Conservation (phyloP, 2,797 vertebrate genomes). For the Myotis myotis region DNA sequence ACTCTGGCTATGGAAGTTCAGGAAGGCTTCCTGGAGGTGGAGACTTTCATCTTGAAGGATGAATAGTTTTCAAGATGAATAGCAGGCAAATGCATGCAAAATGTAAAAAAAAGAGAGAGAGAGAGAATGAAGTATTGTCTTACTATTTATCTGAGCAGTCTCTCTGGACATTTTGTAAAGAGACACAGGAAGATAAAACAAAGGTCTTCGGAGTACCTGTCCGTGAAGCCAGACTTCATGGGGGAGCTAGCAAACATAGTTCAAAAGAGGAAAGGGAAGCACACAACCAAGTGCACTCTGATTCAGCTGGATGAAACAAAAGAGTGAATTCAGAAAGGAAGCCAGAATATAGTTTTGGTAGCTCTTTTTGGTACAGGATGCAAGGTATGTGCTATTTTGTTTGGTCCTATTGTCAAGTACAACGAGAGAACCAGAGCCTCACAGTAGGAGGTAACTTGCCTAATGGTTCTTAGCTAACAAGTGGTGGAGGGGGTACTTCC, state of each 20-base stretch:
- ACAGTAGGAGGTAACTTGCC: background rate
- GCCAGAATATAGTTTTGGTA: conserved; percentile 36
- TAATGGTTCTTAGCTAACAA: background rate
- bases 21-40: background rate
- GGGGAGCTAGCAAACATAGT: background rate
- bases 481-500: background rate
- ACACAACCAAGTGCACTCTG: background rate
- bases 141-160: background rate
- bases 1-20: background rate
- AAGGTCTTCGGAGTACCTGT: background rate
- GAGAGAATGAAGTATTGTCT: background rate
- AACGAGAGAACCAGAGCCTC: background rate
- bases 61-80: background rate
- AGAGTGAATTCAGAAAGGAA: conserved; percentile 31
- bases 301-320: background rate
- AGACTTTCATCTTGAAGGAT: conserved; percentile 19
- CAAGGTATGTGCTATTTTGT: background rate
- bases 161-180: background rate
- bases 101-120: background rate
- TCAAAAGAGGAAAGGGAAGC: background rate
- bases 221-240: background rate
- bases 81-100: background rate
- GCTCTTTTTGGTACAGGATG: background rate
- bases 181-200: background rate
- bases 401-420: background rate